Conservation (phyloP, 2,888 invertebrate species). For the Chrysodeixis includens region DNA sequence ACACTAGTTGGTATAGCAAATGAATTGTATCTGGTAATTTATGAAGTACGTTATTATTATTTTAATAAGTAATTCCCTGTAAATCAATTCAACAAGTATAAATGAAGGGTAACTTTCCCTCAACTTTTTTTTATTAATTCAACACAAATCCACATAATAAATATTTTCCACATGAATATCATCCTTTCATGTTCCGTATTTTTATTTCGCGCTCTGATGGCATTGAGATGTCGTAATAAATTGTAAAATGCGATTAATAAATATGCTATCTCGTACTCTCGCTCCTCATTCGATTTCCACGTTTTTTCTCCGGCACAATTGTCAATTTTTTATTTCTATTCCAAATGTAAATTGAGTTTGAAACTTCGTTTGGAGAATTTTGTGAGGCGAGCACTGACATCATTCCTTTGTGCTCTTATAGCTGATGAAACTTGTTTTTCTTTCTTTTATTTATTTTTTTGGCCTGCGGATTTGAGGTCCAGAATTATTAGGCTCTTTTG, state of each 20-base stretch:
- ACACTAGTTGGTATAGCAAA: too few species aligned
- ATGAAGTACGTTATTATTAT: too few species aligned
- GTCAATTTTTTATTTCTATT: conserved; percentile 74
- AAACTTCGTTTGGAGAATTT: conserved; percentile 75
- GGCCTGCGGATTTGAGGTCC: conserved; percentile 23
- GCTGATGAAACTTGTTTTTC: conserved; percentile 36
- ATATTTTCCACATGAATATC: conserved; percentile 34
- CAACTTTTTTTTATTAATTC: not conserved
- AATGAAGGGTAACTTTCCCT: conserved; percentile 3
- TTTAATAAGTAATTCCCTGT: too few species aligned
- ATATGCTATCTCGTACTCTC: conserved; percentile 56
- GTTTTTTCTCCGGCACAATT: conserved; percentile 64
- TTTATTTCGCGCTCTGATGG: conserved; percentile 40
- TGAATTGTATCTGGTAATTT: too few species aligned
- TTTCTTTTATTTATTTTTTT: conserved; percentile 34
- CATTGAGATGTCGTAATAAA: conserved; percentile 48
- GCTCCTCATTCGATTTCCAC: conserved; percentile 61
- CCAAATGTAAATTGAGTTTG: conserved; percentile 78
- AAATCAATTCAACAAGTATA: not conserved
- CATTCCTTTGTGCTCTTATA: conserved; percentile 63
- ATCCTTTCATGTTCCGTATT: conserved; percentile 29
- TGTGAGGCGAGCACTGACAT: conserved; percentile 59
- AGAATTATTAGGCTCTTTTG: conserved; percentile 15
- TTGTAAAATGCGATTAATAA: conserved; percentile 62
- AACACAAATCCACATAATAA: conserved; percentile 21